Percentiles rank a stretch among this genome's conserved stretches.
Evolutionary conservation across 2,797 vertebrate genomes (phyloP).

Genomic region (Esox masquinongy): DNA sequence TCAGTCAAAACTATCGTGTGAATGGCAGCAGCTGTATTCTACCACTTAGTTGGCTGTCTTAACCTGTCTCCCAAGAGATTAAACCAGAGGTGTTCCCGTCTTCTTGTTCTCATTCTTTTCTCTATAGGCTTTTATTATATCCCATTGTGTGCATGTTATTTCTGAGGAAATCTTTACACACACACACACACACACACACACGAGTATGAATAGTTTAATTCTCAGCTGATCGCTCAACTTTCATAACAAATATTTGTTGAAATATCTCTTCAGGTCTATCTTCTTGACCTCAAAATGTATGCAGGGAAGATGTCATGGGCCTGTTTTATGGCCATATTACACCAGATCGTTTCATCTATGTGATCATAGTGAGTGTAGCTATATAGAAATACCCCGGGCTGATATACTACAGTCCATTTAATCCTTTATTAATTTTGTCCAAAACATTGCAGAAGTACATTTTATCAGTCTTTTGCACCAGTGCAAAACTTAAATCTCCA

Average conservation of each 20-base stretch:
- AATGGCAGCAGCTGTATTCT: no score
- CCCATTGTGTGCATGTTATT: no score
- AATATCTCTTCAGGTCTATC: not conserved
- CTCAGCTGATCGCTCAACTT: not conserved
- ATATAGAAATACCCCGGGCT: not conserved
- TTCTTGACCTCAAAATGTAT: not conserved
- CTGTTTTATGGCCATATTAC: not conserved
- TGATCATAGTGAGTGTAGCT: not conserved
- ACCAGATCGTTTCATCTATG: not conserved
- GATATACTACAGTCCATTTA: slow-evolving; percentile 45
- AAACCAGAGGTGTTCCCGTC: no score
- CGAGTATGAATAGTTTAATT: not conserved
- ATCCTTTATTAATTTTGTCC: slow-evolving; percentile 52
- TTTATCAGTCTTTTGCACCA: slow-evolving; percentile 63
- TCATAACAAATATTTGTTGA: not conserved
- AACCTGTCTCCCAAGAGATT: no score
- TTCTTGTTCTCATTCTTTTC: no score
- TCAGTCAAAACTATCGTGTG: no score
- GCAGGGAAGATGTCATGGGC: not conserved
- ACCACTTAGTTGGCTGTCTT: no score
- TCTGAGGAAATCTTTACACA: no score
- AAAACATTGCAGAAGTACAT: slow-evolving; percentile 38
- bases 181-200: not conserved
- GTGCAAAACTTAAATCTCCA: slow-evolving; percentile 61
- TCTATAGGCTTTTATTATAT: no score